These are phyloP conservation scores for Linnaemya vulpina DNA, from an alignment of 2,888 invertebrate species.

Conservation along the genomic window DNA sequence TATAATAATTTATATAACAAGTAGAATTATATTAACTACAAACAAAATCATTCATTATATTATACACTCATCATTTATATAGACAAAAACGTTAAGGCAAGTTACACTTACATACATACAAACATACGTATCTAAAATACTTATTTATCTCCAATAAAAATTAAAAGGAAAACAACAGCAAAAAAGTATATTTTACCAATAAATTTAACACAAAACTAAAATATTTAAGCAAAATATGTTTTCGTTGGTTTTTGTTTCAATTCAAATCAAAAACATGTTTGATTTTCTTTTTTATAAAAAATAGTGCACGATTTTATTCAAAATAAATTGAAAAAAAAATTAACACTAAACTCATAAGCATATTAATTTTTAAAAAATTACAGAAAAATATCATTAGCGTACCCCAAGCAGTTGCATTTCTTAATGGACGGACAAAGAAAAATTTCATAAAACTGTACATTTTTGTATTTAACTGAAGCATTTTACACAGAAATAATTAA, in stretches of 20 bases:
- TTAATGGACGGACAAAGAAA: constrained; percentile 35
- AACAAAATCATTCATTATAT: constrained; percentile 53
- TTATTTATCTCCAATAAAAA: constrained; percentile 54
- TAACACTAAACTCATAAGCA: constrained; percentile 35
- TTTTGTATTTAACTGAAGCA: constrained; percentile 64
- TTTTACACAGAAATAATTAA: constrained; percentile 56
- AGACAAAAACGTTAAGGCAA: constrained; percentile 43
- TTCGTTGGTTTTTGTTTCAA: constrained; percentile 70
- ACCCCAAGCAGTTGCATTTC: constrained; percentile 69
- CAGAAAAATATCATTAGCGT: constrained; percentile 70
- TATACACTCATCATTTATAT: constrained; percentile 65
- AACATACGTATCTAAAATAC: constrained; percentile 54
- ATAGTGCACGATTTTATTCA: constrained; percentile 61
- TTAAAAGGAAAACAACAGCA: constrained; percentile 4
- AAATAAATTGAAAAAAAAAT: constrained; percentile 5
- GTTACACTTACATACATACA: constrained; percentile 48
- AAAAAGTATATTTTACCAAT: constrained; percentile 67
- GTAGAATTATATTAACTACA: constrained; percentile 25
- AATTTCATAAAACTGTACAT: constrained; percentile 57
- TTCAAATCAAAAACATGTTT: constrained; percentile 6
- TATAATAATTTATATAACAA: constrained; percentile 43
- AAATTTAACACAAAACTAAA: constrained; percentile 46
- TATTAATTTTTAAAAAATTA: constrained; percentile 29
- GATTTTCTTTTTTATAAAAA: constrained; percentile 22
- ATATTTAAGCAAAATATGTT: constrained; percentile 53